Evolutionary conservation across 2,888 invertebrate genomes (phyloP).

Genomic region (Agrypnus murinus): DNA sequence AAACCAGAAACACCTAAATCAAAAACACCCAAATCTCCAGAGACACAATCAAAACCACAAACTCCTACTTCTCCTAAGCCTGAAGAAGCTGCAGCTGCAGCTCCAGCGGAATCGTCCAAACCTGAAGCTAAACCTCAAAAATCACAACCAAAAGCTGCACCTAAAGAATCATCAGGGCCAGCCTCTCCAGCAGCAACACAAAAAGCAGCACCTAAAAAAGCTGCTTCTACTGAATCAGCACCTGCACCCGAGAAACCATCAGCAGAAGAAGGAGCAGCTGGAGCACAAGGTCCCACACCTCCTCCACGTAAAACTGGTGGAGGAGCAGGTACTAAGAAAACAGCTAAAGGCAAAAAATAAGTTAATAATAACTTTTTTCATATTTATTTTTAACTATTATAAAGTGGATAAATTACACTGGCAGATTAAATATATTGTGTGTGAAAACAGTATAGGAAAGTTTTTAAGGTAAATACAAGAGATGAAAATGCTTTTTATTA

Average conservation of each 20-base stretch:
- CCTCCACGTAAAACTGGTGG: conserved; percentile 72
- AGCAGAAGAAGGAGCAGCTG: conserved; percentile 60
- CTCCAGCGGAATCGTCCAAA: conserved; percentile 24
- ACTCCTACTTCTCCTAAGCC: conserved; percentile 11
- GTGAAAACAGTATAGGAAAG: no score
- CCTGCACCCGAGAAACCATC: conserved; percentile 23
- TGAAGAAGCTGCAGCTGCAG: conserved; percentile 2
- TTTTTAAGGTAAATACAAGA: no score
- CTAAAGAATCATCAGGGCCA: conserved; percentile 39
- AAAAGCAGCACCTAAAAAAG: conserved; percentile 40
- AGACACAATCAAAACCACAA: background rate
- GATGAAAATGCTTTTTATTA: no score
- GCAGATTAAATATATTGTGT: no score
- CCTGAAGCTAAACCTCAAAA: conserved; percentile 41
- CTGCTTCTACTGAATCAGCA: conserved; percentile 43
- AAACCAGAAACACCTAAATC: conserved; percentile 5
- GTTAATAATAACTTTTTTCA: conserved; percentile 3
- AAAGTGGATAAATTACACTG: no score
- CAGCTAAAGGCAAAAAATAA: conserved; percentile 42
- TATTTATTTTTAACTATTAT: background rate
- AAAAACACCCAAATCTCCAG: background rate
- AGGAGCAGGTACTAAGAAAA: conserved; percentile 29
- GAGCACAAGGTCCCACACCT: conserved; percentile 72
- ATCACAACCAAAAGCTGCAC: conserved; percentile 10
- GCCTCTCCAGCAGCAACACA: conserved; percentile 45